These are phyloP conservation scores for Anguilla anguilla DNA, from an alignment of 2,797 vertebrate species.

Conservation along the genomic window DNA sequence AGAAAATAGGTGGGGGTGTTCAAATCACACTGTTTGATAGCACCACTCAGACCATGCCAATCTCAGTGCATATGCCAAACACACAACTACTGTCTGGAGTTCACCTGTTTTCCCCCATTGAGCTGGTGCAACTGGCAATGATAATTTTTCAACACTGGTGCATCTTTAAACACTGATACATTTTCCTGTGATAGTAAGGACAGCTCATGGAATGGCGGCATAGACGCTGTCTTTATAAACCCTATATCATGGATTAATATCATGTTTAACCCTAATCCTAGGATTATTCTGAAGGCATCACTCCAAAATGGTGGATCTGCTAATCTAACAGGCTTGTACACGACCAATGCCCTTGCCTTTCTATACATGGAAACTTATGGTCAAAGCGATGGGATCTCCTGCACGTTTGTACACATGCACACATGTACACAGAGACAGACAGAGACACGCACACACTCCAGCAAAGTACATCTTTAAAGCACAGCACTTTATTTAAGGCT, in stretches of 20 bases:
- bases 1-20: neutral
- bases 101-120: neutral
- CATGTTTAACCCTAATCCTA: neutral
- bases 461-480: neutral
- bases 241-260: neutral
- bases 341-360: neutral
- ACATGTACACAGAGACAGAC: neutral
- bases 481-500: neutral
- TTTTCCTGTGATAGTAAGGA: neutral
- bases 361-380: neutral
- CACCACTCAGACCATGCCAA: neutral
- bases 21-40: neutral
- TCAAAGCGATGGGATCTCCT: neutral
- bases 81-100: neutral
- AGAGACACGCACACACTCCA: neutral
- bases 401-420: neutral
- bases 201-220: neutral
- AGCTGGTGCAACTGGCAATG: neutral
- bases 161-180: neutral
- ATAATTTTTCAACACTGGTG: neutral
- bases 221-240: neutral
- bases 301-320: neutral
- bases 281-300: neutral
- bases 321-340: neutral
- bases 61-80: neutral